Conservation (phyloP, 2,888 invertebrate genomes). For the Apamea epomidion region DNA sequence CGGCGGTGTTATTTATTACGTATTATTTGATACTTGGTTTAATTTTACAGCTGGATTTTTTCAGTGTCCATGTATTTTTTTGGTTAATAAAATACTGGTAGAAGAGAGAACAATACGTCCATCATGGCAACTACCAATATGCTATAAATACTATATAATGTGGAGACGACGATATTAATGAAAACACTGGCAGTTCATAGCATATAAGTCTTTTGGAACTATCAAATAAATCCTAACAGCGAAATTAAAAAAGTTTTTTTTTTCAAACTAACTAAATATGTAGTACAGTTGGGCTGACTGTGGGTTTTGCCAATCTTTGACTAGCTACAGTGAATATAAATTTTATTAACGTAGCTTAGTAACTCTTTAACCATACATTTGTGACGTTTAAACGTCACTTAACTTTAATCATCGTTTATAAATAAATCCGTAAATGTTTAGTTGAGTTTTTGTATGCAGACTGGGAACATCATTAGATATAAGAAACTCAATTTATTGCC, state of each 20-base stretch:
- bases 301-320: too few relatives aligned
- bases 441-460: not conserved
- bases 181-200: too few relatives aligned
- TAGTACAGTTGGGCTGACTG: too few relatives aligned
- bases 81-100: not conserved
- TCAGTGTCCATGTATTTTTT: not conserved
- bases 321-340: too few relatives aligned
- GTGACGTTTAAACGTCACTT: not conserved
- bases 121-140: not conserved
- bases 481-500: not conserved
- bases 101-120: not conserved
- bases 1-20: conserved; percentile 19
- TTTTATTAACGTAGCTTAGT: too few relatives aligned
- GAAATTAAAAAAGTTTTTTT: too few relatives aligned
- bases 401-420: not conserved
- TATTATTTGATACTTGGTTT: conserved; percentile 20
- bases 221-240: too few relatives aligned
- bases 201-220: too few relatives aligned
- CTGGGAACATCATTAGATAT: not conserved
- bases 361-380: too few relatives aligned
- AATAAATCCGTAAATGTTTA: not conserved
- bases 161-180: too few relatives aligned
- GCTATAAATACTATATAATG: too few relatives aligned
- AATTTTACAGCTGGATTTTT: not conserved
- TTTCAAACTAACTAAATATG: too few relatives aligned